Evolutionary conservation across 2,113 vertebrate species (phyloP).

Genomic region (Dicaeum eximium): DNA sequence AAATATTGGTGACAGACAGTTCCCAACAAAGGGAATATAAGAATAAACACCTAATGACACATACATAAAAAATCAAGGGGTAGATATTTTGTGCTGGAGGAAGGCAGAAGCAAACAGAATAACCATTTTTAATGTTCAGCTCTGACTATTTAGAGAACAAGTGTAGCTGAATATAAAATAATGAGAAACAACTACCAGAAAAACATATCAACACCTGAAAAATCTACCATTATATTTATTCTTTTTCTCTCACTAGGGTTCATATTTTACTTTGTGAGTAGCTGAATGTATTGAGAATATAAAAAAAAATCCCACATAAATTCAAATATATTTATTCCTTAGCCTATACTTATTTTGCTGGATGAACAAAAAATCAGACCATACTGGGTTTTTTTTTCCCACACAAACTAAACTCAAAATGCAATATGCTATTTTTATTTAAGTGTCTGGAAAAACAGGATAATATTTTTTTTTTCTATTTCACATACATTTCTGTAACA

Average conservation of each 20-base stretch:
- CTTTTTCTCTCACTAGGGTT: slow-evolving; percentile 48
- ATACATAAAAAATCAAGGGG: slow-evolving; percentile 69
- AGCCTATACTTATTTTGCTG: neutral
- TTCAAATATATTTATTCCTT: slow-evolving; percentile 40
- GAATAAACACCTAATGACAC: slow-evolving; percentile 79
- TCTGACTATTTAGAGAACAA: slow-evolving; percentile 61
- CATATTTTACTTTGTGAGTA: slow-evolving; percentile 58
- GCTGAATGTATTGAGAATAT: slow-evolving; percentile 33
- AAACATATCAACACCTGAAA: slow-evolving; percentile 49
- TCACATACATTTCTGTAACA: slow-evolving; percentile 10
- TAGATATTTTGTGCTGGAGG: slow-evolving; percentile 51
- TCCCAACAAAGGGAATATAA: slow-evolving; percentile 78
- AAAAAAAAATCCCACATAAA: neutral
- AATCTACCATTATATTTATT: slow-evolving; percentile 48
- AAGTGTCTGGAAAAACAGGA: neutral
- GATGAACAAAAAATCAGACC: neutral
- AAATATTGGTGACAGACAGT: slow-evolving; percentile 70
- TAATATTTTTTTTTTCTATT: neutral
- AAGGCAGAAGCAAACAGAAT: slow-evolving; percentile 71
- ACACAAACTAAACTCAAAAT: neutral
- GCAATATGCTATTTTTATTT: neutral
- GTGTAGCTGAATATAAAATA: slow-evolving; percentile 61
- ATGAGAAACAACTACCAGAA: slow-evolving; percentile 47
- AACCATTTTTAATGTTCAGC: slow-evolving; percentile 72
- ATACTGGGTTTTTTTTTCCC: neutral